phyloP scores from a whole-genome alignment of 2,888 invertebrate genomes.

The Drosophila siamana region DNA sequence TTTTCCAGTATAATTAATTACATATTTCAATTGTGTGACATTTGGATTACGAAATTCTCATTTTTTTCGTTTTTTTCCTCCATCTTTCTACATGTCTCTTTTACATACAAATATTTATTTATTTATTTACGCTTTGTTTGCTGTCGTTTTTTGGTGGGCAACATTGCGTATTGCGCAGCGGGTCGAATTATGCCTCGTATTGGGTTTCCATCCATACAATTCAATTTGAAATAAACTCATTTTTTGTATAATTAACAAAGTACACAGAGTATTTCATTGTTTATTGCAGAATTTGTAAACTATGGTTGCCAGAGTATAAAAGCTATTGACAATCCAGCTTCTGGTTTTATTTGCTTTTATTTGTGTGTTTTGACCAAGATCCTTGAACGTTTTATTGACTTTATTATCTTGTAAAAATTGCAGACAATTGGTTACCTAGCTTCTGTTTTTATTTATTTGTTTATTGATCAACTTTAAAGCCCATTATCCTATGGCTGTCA shows the following conservation, averaged over 20 bases:
- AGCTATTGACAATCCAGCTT: too few relatives aligned
- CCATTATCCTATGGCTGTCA: too few relatives aligned
- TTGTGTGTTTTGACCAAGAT: background rate
- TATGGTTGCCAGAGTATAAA: background rate
- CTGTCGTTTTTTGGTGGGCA: conserved; percentile 27
- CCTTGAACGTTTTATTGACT: background rate
- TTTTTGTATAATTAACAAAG: conserved; percentile 26
- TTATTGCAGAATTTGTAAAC: conserved; percentile 14
- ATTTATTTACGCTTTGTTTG: conserved; percentile 40
- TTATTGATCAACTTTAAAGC: too few relatives aligned
- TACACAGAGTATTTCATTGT: conserved; percentile 23
- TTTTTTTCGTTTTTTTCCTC: conserved; percentile 19
- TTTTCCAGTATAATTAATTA: conserved; percentile 59
- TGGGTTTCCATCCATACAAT: conserved; percentile 46
- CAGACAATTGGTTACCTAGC: too few relatives aligned
- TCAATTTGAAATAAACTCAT: conserved; percentile 27
- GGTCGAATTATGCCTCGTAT: conserved; percentile 31
- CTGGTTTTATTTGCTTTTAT: too few relatives aligned
- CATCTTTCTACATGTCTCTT: conserved; percentile 1
- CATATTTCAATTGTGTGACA: conserved; percentile 78
- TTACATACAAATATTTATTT: conserved; percentile 40
- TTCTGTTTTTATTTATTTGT: background rate
- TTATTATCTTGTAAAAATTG: too few relatives aligned
- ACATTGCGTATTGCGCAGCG: conserved; percentile 43
- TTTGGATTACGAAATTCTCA: conserved; percentile 72